Base-by-base conservation (phyloP, 1,140 invertebrate species). In the Ceratina australensis region DNA sequence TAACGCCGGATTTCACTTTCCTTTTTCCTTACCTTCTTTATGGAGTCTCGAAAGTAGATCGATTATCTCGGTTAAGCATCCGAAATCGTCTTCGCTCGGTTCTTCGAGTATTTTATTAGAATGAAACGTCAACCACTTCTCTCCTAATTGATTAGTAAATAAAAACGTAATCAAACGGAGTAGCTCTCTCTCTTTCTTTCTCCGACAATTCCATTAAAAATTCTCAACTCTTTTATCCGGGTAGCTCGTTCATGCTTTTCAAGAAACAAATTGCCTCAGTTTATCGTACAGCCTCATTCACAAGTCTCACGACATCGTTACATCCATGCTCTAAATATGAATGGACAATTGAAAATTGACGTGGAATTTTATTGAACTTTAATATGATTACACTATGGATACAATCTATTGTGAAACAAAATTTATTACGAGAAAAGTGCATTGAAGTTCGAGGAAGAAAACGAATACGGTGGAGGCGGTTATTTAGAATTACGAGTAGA, bases 1-100 rank as follows among this genome's bases (percentile, higher is more conserved):
- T 68, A 69, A 33, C 65, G 74, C 66, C 66, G 54, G 74, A 69
- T 60, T 76, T 57, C 74, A 28, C 74, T 52, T 68, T 67, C 28
- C 59, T 61, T 49, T 24, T 22, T 61, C 24, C 5, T n/a, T 33
- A 3, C 13, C 20, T 16, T 20, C 20, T 28, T 28, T 4, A 7
- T 42, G 28, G 26, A 56, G 67, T 28, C 16, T 42, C 28, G 52
- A 69, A 69, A 33, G 28, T 69, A 26, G 52, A 42, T 52, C 67
- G 67, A 69, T 69, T 56, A 42, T 52, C 22, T 56, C 52, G 26
- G 54, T 28, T 57, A 64, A 57, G 50, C 33, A 52, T 57, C 52
- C 5, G 20, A 26, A 18, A 49, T 69, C 52, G n/a, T 56, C 33
- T 42, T 42, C 33, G 33, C 33, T 42, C 33, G 33, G 5, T 42